phyloP scores from a whole-genome alignment of 2,113 vertebrate species.

The Seriola rivoliana region DNA sequence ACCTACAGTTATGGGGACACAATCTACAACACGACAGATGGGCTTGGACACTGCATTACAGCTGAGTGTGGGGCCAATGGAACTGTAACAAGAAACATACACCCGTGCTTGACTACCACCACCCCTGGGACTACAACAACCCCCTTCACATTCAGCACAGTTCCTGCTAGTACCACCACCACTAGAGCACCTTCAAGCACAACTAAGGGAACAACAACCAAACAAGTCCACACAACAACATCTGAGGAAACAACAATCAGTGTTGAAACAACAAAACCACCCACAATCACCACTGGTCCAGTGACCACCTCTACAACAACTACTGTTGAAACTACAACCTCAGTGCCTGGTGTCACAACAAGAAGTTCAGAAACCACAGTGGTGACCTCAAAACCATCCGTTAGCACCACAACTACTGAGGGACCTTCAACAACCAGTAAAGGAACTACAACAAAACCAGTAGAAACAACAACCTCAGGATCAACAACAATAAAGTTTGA shows the following conservation, averaged over 20 bases:
- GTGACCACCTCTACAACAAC: background rate
- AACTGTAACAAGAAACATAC: slow-evolving; percentile 75
- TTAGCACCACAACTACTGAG: too few species aligned
- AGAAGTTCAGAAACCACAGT: too few species aligned
- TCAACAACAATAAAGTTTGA: too few species aligned
- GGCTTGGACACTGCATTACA: slow-evolving; percentile 87
- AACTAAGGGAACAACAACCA: background rate
- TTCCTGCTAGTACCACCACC: too few species aligned
- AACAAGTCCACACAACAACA: background rate
- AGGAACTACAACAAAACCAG: too few species aligned
- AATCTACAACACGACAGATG: slow-evolving; percentile 91
- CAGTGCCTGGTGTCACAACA: too few species aligned
- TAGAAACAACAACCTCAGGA: too few species aligned
- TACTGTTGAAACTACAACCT: too few species aligned
- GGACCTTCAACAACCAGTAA: too few species aligned
- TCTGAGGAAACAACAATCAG: background rate
- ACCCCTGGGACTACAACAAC: slow-evolving; percentile 53
- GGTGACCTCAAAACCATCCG: too few species aligned
- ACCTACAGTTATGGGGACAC: slow-evolving; percentile 79
- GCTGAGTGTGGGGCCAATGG: slow-evolving; percentile 87
- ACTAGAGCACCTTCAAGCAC: too few species aligned
- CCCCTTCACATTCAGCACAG: slow-evolving; percentile 55
- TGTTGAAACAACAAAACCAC: too few species aligned
- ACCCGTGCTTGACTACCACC: slow-evolving; percentile 60
- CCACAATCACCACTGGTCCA: background rate